These are phyloP conservation scores for Monochamus saltuarius DNA, from an alignment of 1,140 invertebrate species.

Conservation along the genomic window DNA sequence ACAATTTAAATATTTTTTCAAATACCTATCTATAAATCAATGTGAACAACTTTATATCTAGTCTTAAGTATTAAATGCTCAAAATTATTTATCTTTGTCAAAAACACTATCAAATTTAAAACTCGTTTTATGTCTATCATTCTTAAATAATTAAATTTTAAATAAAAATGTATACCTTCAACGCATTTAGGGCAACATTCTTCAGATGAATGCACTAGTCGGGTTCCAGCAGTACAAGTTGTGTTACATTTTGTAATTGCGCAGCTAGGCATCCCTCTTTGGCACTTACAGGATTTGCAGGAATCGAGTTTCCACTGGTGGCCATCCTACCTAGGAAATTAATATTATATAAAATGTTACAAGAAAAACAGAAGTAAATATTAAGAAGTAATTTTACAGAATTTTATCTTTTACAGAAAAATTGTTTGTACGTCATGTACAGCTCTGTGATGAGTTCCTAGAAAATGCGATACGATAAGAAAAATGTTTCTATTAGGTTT, in stretches of 20 bases:
- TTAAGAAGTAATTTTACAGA: too few relatives aligned
- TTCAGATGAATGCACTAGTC: constrained; percentile 67
- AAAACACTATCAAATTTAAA: neutral
- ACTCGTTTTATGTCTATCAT: neutral
- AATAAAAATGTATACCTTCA: constrained; percentile 61
- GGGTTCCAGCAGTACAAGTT: constrained; percentile 72
- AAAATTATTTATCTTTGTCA: too few relatives aligned
- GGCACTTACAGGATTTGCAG: constrained; percentile 83
- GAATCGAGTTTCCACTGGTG: constrained; percentile 82
- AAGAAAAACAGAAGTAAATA: too few relatives aligned
- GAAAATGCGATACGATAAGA: too few relatives aligned
- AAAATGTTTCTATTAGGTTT: too few relatives aligned
- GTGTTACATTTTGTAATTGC: constrained; percentile 71
- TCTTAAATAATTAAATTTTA: constrained; percentile 7
- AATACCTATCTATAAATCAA: too few relatives aligned
- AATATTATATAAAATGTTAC: constrained; percentile 25
- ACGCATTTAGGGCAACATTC: constrained; percentile 86
- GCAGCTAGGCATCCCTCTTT: constrained; percentile 76
- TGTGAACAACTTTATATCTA: too few relatives aligned
- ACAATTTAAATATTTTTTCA: too few relatives aligned
- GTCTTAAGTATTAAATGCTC: too few relatives aligned
- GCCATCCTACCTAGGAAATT: constrained; percentile 68
- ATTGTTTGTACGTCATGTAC: too few relatives aligned
- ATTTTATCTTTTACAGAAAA: too few relatives aligned
- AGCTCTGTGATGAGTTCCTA: too few relatives aligned